Percentiles rank a stretch among this genome's conserved stretches.
Conservation (phyloP, 2,888 invertebrate species). For the Salpingus planirostris region DNA sequence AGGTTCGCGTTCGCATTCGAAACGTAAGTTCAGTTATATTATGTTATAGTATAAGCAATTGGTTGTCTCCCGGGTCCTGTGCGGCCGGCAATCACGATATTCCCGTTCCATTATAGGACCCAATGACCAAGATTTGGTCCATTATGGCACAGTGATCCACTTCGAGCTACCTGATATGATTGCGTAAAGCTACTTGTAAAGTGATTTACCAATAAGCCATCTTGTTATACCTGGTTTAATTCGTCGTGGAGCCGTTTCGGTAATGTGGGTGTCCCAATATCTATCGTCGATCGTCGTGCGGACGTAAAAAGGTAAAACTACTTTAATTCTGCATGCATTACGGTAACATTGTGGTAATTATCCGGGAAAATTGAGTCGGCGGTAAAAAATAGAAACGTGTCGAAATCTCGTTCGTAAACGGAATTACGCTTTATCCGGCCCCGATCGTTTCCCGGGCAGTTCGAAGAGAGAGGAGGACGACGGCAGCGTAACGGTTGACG, state of each 20-base stretch:
- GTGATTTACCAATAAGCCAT: too few species aligned
- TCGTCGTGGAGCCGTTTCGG: too few species aligned
- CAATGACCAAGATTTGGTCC: conserved; percentile 16
- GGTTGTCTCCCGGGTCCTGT: conserved; percentile 13
- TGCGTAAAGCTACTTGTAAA: conserved; percentile 3
- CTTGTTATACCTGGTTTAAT: too few species aligned
- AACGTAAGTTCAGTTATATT: too few species aligned
- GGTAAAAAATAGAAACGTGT: conserved; percentile 8
- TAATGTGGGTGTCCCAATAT: too few species aligned
- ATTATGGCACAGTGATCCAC: conserved; percentile 17
- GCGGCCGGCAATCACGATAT: conserved; percentile 13
- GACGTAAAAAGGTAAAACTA: too few species aligned
- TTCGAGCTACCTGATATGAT: conserved; percentile 12
- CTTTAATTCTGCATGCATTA: conserved; percentile 6
- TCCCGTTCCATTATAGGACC: conserved; percentile 11
- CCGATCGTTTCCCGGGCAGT: conserved; percentile 20
- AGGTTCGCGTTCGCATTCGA: too few species aligned
- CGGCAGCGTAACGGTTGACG: conserved; percentile 24
- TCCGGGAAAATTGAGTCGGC: conserved; percentile 7
- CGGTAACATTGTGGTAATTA: conserved; percentile 8
- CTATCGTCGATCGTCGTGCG: too few species aligned
- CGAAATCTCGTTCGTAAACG: conserved; percentile 11
- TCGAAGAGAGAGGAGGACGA: conserved; percentile 23
- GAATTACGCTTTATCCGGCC: conserved; percentile 21
- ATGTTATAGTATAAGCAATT: conserved; percentile 14